Percentiles rank a stretch among this genome's conserved stretches.
Conservation (phyloP, 2,113 vertebrate genomes). For the Panthera uncia region DNA sequence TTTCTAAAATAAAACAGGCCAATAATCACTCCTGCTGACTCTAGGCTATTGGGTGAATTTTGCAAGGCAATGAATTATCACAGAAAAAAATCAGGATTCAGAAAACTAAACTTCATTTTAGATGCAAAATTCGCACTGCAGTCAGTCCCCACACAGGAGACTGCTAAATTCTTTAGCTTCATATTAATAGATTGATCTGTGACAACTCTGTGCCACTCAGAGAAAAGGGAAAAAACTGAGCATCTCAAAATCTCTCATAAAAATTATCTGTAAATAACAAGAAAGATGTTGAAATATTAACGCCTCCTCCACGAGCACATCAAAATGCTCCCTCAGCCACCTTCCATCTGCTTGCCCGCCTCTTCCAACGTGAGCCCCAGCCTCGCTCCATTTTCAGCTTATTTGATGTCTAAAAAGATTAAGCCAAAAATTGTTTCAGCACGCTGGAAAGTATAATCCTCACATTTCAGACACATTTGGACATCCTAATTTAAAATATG, state of each 20-base stretch:
- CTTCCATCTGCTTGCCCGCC: constrained; percentile 66
- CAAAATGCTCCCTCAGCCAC: constrained; percentile 61
- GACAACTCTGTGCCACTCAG: constrained; percentile 19
- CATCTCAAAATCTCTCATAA: constrained; percentile 71
- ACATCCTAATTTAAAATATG: constrained; percentile 68
- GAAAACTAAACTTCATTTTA: not conserved
- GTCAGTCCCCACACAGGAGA: not conserved
- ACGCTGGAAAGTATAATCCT: constrained; percentile 57
- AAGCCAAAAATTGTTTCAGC: constrained; percentile 57
- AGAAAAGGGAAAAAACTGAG: constrained; percentile 61
- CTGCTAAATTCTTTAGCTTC: constrained; percentile 27
- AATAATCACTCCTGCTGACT: not conserved
- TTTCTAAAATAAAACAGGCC: constrained; percentile 19
- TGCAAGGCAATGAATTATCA: not conserved
- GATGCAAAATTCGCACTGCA: not conserved
- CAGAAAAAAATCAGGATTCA: not conserved
- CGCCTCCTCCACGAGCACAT: constrained; percentile 54
- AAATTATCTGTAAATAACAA: constrained; percentile 76
- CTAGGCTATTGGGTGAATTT: not conserved
- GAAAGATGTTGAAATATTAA: constrained; percentile 75
- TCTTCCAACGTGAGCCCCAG: constrained; percentile 60
- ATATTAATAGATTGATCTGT: constrained; percentile 57
- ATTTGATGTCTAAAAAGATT: constrained; percentile 59
- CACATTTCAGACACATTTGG: constrained; percentile 66
- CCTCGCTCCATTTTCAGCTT: constrained; percentile 27